These are phyloP conservation scores for Panthera uncia DNA, from an alignment of 2,113 vertebrate genomes.

Conservation along the genomic window DNA sequence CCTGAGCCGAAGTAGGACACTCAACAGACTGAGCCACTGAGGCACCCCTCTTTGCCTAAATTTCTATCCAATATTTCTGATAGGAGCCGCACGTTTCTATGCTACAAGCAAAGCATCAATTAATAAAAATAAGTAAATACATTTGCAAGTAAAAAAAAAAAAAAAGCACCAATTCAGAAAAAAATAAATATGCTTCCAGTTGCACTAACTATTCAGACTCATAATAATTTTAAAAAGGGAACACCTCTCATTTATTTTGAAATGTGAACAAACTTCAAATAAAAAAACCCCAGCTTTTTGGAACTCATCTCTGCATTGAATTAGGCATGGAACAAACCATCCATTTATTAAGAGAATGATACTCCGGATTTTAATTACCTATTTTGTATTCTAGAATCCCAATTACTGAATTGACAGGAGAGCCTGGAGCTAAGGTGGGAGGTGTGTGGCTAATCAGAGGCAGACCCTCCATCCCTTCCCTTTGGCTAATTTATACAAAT, in stretches of 20 bases:
- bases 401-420: neutral
- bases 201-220: neutral
- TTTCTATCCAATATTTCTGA: constrained; percentile 20
- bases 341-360: neutral
- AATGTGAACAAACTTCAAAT: constrained; percentile 17
- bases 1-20: too few species aligned
- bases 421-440: neutral
- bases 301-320: neutral
- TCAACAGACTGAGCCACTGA: too few species aligned
- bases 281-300: neutral
- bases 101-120: neutral
- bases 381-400: neutral
- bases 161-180: neutral
- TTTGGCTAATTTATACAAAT: constrained; percentile 13
- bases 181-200: neutral
- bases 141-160: neutral
- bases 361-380: constrained; percentile 1
- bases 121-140: neutral
- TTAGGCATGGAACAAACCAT: neutral
- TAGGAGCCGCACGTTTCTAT: neutral
- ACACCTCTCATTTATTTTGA: neutral
- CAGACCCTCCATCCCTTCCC: neutral
- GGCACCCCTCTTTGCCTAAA: neutral
- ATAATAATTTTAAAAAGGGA: neutral
- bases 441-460: neutral